phyloP scores from a whole-genome alignment of 2,113 vertebrate species.

The Varanus salvator region DNA sequence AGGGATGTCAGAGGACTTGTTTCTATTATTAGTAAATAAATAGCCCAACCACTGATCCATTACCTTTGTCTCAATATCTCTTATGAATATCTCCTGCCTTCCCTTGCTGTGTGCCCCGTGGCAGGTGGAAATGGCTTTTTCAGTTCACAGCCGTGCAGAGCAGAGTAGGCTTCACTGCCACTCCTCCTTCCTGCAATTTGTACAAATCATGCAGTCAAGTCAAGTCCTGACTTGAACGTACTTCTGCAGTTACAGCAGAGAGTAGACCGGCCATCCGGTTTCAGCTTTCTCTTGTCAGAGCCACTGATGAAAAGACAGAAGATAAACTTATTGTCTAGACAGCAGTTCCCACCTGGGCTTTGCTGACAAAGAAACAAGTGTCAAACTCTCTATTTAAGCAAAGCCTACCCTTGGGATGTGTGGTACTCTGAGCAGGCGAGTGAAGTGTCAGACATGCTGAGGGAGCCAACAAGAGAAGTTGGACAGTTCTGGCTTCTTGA shows the following conservation, averaged over 20 bases:
- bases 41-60: background rate
- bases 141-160: background rate
- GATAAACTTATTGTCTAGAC: conserved; percentile 25
- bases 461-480: background rate
- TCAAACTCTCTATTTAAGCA: conserved; percentile 2
- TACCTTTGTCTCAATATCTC: background rate
- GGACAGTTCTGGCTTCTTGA: background rate
- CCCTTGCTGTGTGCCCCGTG: background rate
- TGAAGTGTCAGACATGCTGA: background rate
- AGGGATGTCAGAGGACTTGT: background rate
- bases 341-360: background rate
- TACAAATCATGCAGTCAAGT: background rate
- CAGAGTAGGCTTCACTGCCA: background rate
- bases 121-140: background rate
- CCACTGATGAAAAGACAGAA: conserved; percentile 1
- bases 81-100: background rate
- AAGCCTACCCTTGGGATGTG: conserved; percentile 2
- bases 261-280: background rate
- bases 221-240: background rate
- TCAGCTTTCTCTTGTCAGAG: background rate
- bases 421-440: conserved; percentile 13
- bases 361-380: conserved; percentile 28
- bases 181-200: background rate
- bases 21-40: background rate
- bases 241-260: conserved; percentile 1